Conservation (phyloP, 2,797 vertebrate genomes). For the Lophotriccus pileatus region DNA sequence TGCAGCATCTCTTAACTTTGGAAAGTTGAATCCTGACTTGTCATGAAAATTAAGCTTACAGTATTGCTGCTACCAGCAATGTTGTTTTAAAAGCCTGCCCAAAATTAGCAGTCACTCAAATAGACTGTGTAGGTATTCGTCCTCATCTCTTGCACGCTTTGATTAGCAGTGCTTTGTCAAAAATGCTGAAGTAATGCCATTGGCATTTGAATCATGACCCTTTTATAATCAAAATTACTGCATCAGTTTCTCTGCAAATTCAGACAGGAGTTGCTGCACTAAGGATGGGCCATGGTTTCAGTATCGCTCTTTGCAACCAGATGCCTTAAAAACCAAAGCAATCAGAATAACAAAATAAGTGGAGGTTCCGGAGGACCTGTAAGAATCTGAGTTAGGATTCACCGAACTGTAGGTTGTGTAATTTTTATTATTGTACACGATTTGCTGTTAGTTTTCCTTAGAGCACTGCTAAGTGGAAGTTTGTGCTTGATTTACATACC, state of each 20-base stretch:
- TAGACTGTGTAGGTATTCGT: background rate
- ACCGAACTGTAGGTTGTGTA: rapidly evolving
- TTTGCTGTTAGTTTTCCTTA: background rate
- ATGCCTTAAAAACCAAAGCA: background rate
- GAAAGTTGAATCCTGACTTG: conserved; percentile 18
- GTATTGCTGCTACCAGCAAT: background rate
- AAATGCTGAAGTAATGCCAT: background rate
- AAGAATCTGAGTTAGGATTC: background rate
- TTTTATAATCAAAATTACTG: background rate
- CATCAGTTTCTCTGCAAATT: conserved; percentile 2
- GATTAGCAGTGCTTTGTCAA: background rate
- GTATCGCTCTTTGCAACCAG: background rate
- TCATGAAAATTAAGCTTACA: background rate
- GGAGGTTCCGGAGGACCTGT: background rate
- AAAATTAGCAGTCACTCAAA: background rate
- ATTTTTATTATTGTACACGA: background rate
- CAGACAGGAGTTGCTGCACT: background rate
- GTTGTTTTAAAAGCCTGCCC: background rate
- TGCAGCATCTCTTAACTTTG: background rate
- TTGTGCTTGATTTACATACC: background rate
- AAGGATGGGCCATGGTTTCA: background rate
- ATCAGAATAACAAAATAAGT: background rate
- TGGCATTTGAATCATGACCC: conserved; percentile 5
- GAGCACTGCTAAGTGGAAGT: background rate
- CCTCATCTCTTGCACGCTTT: background rate